phyloP scores from a whole-genome alignment of 2,113 vertebrate species.

The Coracopsis vasa region DNA sequence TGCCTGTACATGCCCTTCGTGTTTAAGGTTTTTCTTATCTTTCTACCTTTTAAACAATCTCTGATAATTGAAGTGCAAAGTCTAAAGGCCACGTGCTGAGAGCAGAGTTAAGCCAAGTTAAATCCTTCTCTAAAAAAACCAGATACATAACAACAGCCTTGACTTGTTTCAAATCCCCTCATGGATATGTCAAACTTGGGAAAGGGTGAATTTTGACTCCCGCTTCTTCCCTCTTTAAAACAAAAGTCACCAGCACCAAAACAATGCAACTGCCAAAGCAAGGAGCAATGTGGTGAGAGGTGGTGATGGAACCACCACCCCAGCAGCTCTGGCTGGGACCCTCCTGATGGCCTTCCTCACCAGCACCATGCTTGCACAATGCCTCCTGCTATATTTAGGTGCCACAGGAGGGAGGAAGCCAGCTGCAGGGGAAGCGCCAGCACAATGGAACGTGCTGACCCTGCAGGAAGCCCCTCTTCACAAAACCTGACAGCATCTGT shows the following conservation, averaged over 20 bases:
- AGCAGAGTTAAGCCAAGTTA: background rate
- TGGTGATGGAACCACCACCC: fast-evolving
- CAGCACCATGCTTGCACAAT: fast-evolving
- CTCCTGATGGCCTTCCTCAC: fast-evolving
- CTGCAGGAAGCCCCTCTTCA: background rate
- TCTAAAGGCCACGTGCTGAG: background rate
- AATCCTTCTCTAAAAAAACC: background rate
- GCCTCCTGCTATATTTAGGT: background rate
- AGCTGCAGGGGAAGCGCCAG: background rate
- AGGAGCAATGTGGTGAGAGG: fast-evolving
- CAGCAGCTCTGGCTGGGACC: background rate
- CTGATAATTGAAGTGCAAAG: background rate
- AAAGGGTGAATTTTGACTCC: background rate
- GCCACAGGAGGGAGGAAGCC: constrained; percentile 1
- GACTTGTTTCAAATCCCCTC: background rate
- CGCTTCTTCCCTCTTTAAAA: background rate
- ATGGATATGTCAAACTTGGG: fast-evolving
- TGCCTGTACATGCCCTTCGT: background rate
- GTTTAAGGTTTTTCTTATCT: constrained; percentile 26
- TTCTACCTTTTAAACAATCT: background rate
- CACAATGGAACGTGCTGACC: background rate
- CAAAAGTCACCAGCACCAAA: background rate
- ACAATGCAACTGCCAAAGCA: fast-evolving
- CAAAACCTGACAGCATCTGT: background rate
- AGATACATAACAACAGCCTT: fast-evolving